Evolutionary conservation across 2,797 vertebrate species (phyloP).

Genomic region (Mormyrus proboscirostris): DNA sequence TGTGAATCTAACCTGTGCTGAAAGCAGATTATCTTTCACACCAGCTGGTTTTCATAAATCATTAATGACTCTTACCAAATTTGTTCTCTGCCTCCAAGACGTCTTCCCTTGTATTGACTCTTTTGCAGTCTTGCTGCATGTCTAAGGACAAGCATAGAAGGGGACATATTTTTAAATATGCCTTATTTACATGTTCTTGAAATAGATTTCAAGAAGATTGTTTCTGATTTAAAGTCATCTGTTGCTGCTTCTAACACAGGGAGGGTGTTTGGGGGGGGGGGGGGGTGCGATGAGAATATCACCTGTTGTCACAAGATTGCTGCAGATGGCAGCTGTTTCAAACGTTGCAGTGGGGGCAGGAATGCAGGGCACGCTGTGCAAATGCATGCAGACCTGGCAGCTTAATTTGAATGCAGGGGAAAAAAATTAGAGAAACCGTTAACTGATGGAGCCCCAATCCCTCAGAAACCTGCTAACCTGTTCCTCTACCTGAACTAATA

Average conservation of each 20-base stretch:
- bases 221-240: constrained; percentile 40
- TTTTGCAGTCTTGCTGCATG: not conserved
- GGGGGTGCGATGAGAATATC: constrained; percentile 49
- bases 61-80: constrained; percentile 14
- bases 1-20: not conserved
- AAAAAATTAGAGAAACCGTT: constrained; percentile 46
- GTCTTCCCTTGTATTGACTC: not conserved
- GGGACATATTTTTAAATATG: not conserved
- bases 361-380: constrained; percentile 40
- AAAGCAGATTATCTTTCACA: constrained; percentile 4
- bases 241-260: constrained; percentile 17
- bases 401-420: constrained; percentile 42
- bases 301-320: constrained; percentile 52
- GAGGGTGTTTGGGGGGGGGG: constrained; percentile 31
- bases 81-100: not conserved
- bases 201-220: constrained; percentile 36
- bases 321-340: constrained; percentile 50
- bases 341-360: constrained; percentile 41
- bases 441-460: constrained; percentile 33
- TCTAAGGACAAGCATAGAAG: not conserved
- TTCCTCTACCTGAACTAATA: constrained; percentile 18
- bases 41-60: constrained; percentile 20
- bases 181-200: not conserved
- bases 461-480: constrained; percentile 27
- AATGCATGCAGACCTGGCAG: constrained; percentile 58